A percentile compares a stretch with the other conserved stretches of the same genome.
These are phyloP conservation scores for Lucinisca nassula DNA, from an alignment of 2,888 invertebrate genomes.

Conservation along the genomic window DNA sequence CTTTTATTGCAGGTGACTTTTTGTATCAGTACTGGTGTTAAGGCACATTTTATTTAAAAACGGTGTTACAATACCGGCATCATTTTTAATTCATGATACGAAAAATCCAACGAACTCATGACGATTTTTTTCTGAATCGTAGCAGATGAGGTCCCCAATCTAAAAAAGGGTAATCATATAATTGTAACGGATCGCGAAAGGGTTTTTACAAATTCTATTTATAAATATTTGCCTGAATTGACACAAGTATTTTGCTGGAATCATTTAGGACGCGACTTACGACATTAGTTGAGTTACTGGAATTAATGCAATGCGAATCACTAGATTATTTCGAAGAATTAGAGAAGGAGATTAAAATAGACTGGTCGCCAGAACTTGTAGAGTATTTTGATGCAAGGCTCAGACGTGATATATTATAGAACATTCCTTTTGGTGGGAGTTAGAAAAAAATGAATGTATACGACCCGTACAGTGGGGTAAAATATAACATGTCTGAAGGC, in stretches of 20 bases:
- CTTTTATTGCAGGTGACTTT: too few species aligned
- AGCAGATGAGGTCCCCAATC: too few species aligned
- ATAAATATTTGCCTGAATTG: not conserved
- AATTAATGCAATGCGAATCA: not conserved
- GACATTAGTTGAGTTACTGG: too few species aligned
- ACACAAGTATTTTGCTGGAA: not conserved
- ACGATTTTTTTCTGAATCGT: too few species aligned
- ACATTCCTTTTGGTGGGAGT: not conserved
- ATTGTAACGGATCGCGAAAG: not conserved
- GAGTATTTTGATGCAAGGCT: not conserved
- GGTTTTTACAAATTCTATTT: not conserved
- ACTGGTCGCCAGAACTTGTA: not conserved
- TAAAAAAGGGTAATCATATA: too few species aligned
- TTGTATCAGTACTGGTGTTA: too few species aligned
- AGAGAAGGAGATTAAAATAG: not conserved
- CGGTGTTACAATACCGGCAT: too few species aligned
- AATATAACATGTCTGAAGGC: not conserved
- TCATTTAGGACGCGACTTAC: too few species aligned
- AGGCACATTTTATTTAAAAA: too few species aligned
- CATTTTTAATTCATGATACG: too few species aligned
- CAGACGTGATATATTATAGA: not conserved
- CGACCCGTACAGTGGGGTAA: not conserved
- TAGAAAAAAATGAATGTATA: not conserved
- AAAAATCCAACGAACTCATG: too few species aligned
- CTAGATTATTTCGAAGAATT: not conserved